Percentiles rank a stretch among this genome's conserved stretches.
Evolutionary conservation across 92 coral and sea anemone genomes (phyloP).

Genomic region (Umimayanthus kanabou): DNA sequence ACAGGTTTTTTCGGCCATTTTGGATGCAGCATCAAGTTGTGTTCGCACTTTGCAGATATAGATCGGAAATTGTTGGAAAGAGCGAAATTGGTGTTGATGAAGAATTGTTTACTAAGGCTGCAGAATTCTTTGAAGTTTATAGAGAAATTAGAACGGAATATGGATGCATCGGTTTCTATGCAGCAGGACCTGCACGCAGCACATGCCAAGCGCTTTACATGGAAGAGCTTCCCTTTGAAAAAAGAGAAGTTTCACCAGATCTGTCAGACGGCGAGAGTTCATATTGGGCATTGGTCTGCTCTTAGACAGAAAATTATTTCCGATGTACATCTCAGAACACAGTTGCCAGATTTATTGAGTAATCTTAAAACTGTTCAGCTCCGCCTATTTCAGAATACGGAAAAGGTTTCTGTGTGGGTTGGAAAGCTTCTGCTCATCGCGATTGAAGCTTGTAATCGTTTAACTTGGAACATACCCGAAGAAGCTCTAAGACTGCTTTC

Average conservation of each 20-base stretch:
- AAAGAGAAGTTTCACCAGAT: conserved; percentile 76
- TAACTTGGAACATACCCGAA: conserved; percentile 62
- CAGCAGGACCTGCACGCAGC: conserved; percentile 25
- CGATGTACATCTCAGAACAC: conserved; percentile 56
- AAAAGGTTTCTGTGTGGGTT: conserved; percentile 50
- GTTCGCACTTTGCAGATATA: conserved; percentile 68
- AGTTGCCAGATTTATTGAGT: conserved; percentile 54
- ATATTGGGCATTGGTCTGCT: conserved; percentile 66
- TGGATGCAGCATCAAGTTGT: conserved; percentile 64
- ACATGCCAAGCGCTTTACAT: conserved; percentile 37
- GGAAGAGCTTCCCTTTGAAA: conserved; percentile 64
- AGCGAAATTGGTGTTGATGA: conserved; percentile 64
- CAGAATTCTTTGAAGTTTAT: conserved; percentile 64
- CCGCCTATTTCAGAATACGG: conserved; percentile 44
- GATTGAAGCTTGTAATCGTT: conserved; percentile 58
- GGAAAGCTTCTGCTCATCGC: conserved; percentile 58
- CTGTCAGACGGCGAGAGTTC: conserved; percentile 85
- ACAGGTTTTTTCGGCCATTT: conserved; percentile 68
- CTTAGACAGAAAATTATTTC: conserved; percentile 57
- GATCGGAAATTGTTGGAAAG: conserved; percentile 73
- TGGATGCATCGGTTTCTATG: conserved; percentile 62
- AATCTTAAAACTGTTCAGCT: conserved; percentile 54
- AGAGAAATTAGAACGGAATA: conserved; percentile 61
- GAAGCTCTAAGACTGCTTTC: conserved; percentile 57
- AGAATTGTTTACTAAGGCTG: conserved; percentile 74